phyloP scores from a whole-genome alignment of 2,888 invertebrate genomes.

The Oxycera nigricornis region DNA sequence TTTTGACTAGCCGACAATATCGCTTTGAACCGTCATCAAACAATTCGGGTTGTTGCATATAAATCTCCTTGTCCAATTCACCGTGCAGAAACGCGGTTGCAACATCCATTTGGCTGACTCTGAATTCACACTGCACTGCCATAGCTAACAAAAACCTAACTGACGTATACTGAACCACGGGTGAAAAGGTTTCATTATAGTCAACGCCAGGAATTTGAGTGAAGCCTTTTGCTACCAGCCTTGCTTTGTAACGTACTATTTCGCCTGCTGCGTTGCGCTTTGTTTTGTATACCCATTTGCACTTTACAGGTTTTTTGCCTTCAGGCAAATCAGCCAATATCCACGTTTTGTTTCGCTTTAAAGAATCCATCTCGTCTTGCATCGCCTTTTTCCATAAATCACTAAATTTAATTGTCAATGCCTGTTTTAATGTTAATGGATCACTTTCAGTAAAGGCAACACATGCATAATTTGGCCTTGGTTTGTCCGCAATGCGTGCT shows the following conservation, averaged over 20 bases:
- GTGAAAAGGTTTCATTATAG: conserved; percentile 41
- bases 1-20: conserved; percentile 45
- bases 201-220: conserved; percentile 40
- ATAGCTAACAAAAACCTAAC: conserved; percentile 41
- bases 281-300: conserved; percentile 7
- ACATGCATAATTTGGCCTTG: no score
- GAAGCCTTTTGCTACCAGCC: conserved; percentile 45
- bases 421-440: no score
- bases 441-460: no score
- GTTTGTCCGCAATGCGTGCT: no score
- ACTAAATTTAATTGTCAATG: no score
- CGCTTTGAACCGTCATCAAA: conserved; percentile 43
- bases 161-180: conserved; percentile 40
- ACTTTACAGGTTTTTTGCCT: conserved; percentile 43
- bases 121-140: conserved; percentile 41
- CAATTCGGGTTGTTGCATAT: conserved; percentile 41
- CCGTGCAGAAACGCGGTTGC: conserved; percentile 45
- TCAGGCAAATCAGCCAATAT: conserved; percentile 47
- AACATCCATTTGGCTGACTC: conserved; percentile 41
- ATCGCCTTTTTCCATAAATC: no score
- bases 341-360: conserved; percentile 51
- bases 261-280: background rate
- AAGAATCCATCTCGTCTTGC: conserved; percentile 46
- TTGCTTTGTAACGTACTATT: conserved; percentile 18
- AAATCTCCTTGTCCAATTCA: conserved; percentile 42